These are phyloP conservation scores for Plotosus lineatus DNA, from an alignment of 2,113 vertebrate species.

Conservation along the genomic window DNA sequence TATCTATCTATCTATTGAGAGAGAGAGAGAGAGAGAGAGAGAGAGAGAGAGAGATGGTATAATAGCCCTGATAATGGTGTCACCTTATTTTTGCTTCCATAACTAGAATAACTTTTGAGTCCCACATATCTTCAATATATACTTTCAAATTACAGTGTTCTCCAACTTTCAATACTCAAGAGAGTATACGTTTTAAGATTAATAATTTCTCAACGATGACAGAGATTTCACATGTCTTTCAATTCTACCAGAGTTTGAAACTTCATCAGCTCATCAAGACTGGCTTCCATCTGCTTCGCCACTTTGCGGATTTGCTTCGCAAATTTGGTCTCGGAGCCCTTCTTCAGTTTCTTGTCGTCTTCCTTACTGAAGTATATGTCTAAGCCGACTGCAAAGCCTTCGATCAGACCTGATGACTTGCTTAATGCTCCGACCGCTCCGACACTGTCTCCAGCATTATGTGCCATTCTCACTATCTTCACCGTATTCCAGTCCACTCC, in stretches of 20 bases:
- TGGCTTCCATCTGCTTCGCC: constrained; percentile 64
- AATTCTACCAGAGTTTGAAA: constrained; percentile 66
- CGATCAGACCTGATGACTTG: constrained; percentile 68
- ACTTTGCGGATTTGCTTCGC: constrained; percentile 68
- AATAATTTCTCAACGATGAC: too few species aligned
- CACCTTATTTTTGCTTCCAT: too few species aligned
- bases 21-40: too few species aligned
- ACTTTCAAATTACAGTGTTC: too few species aligned
- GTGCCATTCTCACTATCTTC: constrained; percentile 15
- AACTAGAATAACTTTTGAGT: too few species aligned
- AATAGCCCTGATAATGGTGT: too few species aligned
- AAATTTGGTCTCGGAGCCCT: constrained; percentile 72
- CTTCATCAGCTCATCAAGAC: constrained; percentile 67
- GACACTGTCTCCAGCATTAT: constrained; percentile 59
- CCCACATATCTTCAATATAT: too few species aligned
- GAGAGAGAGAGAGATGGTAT: too few species aligned
- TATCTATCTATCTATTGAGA: too few species aligned
- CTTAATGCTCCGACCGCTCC: constrained; percentile 62
- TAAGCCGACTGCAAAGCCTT: constrained; percentile 68
- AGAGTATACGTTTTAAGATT: too few species aligned
- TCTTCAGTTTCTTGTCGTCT: constrained; percentile 69
- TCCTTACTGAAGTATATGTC: constrained; percentile 74
- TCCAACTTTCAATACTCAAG: too few species aligned
- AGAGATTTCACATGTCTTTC: constrained; percentile 61
- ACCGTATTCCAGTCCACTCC: neutral